Evolutionary conservation across 2,113 vertebrate species (phyloP), one percentile per base, ranked within the genome.

Genomic region (Climacteris rufus): DNA sequence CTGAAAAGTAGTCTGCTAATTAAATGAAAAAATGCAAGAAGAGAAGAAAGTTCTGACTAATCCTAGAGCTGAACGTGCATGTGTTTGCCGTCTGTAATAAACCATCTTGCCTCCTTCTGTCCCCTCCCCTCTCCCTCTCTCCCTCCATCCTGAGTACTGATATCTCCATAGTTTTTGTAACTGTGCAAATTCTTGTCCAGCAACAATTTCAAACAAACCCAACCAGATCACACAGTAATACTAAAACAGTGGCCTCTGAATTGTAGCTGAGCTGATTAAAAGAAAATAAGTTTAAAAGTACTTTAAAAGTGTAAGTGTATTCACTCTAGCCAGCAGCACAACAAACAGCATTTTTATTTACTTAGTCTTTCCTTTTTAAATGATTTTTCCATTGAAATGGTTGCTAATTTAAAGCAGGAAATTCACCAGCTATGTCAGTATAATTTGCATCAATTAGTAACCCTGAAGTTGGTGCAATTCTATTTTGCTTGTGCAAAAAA

Each of bases 361-460:
- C 37, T 89, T 77, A 40, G 10, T 79, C 49, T 78, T 13, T 56
- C 33, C 60, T 60, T 90, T 2, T 3, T 42, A 11, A 87, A 81
- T 2, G 3, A 49, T 52, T 87, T 94, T 84, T 53, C 22, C 33
- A 70, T 64, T 6, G 3, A 77, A 94, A 92, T 21, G 3, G 14
- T 52, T 66, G 35, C 68, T 74, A 83, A 86, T 85, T 96, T 93
- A 50, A 94, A 75, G 70, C n/a, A 94, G 72, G 35, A 93, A 65
- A 89, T 45, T 89, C 69, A 91, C 37, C 53, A 84, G 61, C 56
- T 89, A 83, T 60, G 53, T 72, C 74, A 74, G 87, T 74, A 60
- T 72, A 90, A 94, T 95, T 94, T 93, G 74, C 93, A 89, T 81
- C 91, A 94, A 72, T 97, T 95, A 95, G 91, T 79, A 88, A 93